phyloP scores from a whole-genome alignment of 2,797 vertebrate species.

The Halcyon chelicuti region DNA sequence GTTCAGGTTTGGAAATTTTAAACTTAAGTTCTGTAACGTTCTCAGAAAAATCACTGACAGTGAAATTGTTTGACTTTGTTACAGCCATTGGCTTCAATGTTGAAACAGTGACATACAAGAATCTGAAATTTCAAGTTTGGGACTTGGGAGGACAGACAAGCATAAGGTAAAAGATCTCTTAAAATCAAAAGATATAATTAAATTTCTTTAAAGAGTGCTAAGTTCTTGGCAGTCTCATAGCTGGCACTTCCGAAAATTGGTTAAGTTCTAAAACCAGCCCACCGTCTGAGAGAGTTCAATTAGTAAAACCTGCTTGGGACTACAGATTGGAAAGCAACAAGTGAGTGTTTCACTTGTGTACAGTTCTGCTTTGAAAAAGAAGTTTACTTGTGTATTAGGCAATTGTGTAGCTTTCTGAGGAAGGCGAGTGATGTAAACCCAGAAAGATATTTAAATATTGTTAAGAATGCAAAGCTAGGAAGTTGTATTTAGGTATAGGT shows the following conservation, averaged over 20 bases:
- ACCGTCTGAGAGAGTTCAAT: background rate
- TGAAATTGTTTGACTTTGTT: slow-evolving; percentile 63
- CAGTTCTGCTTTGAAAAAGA: background rate
- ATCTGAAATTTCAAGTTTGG: slow-evolving; percentile 98
- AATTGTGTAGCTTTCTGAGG: background rate
- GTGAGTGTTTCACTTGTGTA: background rate
- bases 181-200: background rate
- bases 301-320: background rate
- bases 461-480: background rate
- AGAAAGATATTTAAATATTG: background rate
- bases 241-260: background rate
- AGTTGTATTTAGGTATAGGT: background rate
- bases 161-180: slow-evolving; percentile 86
- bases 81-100: slow-evolving; percentile 99
- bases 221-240: background rate
- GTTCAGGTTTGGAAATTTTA: background rate
- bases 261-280: background rate
- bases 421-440: background rate
- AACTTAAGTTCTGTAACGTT: background rate
- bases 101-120: slow-evolving; percentile 96
- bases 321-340: background rate
- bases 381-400: background rate
- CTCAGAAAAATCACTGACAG: background rate
- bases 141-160: slow-evolving; percentile 98
- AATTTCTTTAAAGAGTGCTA: background rate